Percentiles rank a stretch among this genome's conserved stretches.
phyloP scores from a whole-genome alignment of 2,888 invertebrate species.

The Piscicola geometra region DNA sequence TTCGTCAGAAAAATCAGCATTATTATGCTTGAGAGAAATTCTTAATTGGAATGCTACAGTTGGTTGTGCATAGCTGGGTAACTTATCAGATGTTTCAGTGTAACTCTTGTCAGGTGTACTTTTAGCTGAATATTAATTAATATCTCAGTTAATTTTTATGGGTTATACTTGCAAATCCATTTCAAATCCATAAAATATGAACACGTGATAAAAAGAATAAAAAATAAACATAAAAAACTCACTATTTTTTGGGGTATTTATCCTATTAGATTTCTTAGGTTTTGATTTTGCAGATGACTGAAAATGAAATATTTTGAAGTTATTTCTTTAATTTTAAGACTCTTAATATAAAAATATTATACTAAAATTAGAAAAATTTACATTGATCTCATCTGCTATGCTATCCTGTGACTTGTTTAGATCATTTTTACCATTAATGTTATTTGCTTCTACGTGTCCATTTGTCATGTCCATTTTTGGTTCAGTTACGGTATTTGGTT shows the following conservation, averaged over 20 bases:
- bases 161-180: no score
- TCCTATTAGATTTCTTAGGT: neutral
- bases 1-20: slow-evolving; percentile 17
- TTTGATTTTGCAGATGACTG: slow-evolving; percentile 9
- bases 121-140: neutral
- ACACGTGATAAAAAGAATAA: no score
- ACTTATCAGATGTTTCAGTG: neutral
- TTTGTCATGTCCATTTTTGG: neutral
- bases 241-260: slow-evolving; percentile 7
- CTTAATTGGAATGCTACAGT: slow-evolving; percentile 32
- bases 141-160: no score
- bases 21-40: slow-evolving; percentile 28
- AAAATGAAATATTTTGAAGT: no score
- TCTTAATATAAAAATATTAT: neutral
- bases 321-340: no score
- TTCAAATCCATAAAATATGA: no score
- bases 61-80: slow-evolving; percentile 31
- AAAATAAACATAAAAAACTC: no score
- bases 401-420: slow-evolving; percentile 3
- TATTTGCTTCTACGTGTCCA: neutral
- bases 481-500: neutral
- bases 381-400: slow-evolving; percentile 11
- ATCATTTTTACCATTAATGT: neutral
- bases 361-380: neutral
- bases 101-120: neutral